A percentile compares a stretch with the other conserved stretches of the same genome.
These are phyloP conservation scores for Lasioglossum morio DNA, from an alignment of 2,888 invertebrate species.

Conservation along the genomic window DNA sequence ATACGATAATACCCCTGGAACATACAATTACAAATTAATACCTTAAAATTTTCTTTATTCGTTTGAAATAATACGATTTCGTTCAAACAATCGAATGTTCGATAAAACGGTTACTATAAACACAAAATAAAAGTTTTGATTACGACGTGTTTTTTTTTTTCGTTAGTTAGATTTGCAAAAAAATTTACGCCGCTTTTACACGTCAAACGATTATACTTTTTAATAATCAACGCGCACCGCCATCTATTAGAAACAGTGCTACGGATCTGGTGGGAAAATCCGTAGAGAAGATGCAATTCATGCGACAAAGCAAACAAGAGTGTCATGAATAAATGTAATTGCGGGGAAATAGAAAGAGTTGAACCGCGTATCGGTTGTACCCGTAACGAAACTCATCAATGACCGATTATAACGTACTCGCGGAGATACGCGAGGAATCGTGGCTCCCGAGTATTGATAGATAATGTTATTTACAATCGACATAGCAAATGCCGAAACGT, in stretches of 20 bases:
- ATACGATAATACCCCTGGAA: slow-evolving; percentile 80
- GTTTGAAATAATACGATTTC: neutral
- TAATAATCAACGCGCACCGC: slow-evolving; percentile 62
- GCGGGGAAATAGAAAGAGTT: slow-evolving; percentile 7
- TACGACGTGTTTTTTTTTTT: neutral
- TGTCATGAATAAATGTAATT: slow-evolving; percentile 21
- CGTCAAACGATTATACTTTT: slow-evolving; percentile 60
- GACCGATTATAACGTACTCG: slow-evolving; percentile 25
- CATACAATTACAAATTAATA: neutral
- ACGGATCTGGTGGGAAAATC: slow-evolving; percentile 51
- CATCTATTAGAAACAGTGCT: slow-evolving; percentile 41
- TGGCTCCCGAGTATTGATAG: slow-evolving; percentile 23
- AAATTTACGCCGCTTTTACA: slow-evolving; percentile 4
- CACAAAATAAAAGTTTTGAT: neutral
- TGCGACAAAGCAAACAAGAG: slow-evolving; percentile 48
- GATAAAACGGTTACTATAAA: neutral
- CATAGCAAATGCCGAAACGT: slow-evolving; percentile 43
- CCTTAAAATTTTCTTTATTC: neutral
- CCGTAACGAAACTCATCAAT: slow-evolving; percentile 39
- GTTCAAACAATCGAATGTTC: neutral
- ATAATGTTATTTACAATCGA: slow-evolving; percentile 57
- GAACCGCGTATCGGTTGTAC: neutral
- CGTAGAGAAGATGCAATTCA: slow-evolving; percentile 70
- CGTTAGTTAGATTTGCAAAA: neutral
- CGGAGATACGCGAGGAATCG: neutral